phyloP scores from a whole-genome alignment of 2,797 vertebrate genomes.

The Selene dorsalis region DNA sequence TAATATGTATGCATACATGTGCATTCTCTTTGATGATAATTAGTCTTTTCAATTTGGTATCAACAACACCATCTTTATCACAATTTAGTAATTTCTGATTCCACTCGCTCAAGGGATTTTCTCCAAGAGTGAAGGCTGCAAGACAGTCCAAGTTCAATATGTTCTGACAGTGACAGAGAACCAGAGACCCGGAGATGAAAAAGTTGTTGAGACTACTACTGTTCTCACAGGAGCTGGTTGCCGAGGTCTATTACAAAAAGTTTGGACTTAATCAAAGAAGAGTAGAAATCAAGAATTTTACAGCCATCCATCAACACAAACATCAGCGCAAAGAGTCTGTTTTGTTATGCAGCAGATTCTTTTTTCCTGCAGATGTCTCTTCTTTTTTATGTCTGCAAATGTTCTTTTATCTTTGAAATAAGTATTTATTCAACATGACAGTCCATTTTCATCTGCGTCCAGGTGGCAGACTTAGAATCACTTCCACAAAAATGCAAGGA shows the following conservation, averaged over 20 bases:
- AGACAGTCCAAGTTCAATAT: slow-evolving; percentile 8
- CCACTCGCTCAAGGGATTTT: slow-evolving; percentile 8
- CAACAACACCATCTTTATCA: slow-evolving; percentile 2
- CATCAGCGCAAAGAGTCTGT: slow-evolving; percentile 35
- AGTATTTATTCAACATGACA: slow-evolving; percentile 53
- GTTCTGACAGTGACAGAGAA: slow-evolving; percentile 47
- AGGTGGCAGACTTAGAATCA: slow-evolving; percentile 48
- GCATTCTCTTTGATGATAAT: neutral
- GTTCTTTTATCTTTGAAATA: slow-evolving; percentile 58
- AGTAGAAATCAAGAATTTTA: slow-evolving; percentile 27
- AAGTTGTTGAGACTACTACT: slow-evolving; percentile 32
- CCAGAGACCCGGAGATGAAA: slow-evolving; percentile 29
- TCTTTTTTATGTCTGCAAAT: neutral
- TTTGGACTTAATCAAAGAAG: slow-evolving; percentile 44
- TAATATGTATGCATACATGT: neutral
- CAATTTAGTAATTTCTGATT: slow-evolving; percentile 15
- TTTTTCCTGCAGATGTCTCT: neutral
- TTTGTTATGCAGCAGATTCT: slow-evolving; percentile 22
- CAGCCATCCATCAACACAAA: slow-evolving; percentile 36
- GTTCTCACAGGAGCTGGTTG: slow-evolving; percentile 33
- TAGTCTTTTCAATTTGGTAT: neutral
- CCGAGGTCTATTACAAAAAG: slow-evolving; percentile 50
- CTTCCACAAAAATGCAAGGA: slow-evolving; percentile 31
- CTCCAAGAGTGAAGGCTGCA: neutral
- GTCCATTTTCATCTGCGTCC: slow-evolving; percentile 57